phyloP scores from a whole-genome alignment of 1,140 invertebrate species.

The Drosophila ironensis region DNA sequence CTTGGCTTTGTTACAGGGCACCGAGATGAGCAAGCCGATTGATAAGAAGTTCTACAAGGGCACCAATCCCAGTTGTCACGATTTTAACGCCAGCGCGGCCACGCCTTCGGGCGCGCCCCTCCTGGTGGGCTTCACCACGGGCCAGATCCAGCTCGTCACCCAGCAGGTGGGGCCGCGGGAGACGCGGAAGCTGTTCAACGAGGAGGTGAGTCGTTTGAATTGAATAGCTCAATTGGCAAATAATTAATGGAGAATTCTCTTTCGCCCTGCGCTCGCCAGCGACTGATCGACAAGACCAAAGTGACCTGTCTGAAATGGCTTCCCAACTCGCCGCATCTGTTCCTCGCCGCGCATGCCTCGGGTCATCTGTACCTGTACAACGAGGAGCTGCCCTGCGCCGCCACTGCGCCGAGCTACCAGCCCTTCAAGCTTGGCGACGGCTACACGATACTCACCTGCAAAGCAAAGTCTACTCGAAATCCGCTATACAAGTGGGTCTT shows the following conservation, averaged over 20 bases:
- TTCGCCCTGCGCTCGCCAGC: slow-evolving; percentile 83
- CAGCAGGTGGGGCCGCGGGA: slow-evolving; percentile 98
- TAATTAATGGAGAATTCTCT: not conserved
- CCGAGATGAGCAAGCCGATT: slow-evolving; percentile 96
- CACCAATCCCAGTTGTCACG: slow-evolving; percentile 99
- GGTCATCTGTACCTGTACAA: slow-evolving; percentile 99
- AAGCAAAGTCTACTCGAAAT: slow-evolving; percentile 97
- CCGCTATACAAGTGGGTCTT: slow-evolving; percentile 94
- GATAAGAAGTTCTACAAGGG: slow-evolving; percentile 99
- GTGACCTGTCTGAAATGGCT: slow-evolving; percentile 99
- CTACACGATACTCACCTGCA: slow-evolving; percentile 96
- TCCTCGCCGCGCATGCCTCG: slow-evolving; percentile 96
- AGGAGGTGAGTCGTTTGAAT: slow-evolving; percentile 89
- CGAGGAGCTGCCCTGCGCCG: slow-evolving; percentile 95
- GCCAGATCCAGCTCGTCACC: slow-evolving; percentile 98
- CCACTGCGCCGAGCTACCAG: slow-evolving; percentile 93
- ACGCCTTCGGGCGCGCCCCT: slow-evolving; percentile 92
- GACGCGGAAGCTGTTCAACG: slow-evolving; percentile 97
- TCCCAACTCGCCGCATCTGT: slow-evolving; percentile 95
- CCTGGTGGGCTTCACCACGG: slow-evolving; percentile 98
- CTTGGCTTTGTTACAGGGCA: slow-evolving; percentile 85
- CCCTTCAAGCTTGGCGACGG: slow-evolving; percentile 97
- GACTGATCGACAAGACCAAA: slow-evolving; percentile 98
- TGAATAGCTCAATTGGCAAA: not conserved
- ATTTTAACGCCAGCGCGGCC: slow-evolving; percentile 95